A percentile compares a stretch with the other conserved stretches of the same genome.
phyloP scores from a whole-genome alignment of 2,888 invertebrate species.

The Pyrgus malvae region DNA sequence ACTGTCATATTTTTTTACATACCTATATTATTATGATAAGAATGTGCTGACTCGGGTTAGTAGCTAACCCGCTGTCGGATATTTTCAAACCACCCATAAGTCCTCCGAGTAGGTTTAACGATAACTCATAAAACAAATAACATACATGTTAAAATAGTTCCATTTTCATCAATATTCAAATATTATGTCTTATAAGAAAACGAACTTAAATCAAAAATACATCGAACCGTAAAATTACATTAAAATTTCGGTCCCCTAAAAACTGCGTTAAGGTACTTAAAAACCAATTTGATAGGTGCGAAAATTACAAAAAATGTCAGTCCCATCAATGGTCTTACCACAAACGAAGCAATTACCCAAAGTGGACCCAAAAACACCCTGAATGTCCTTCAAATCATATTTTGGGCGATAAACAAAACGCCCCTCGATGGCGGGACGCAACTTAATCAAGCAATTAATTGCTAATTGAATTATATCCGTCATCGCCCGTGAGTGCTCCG shows the following conservation, averaged over 20 bases:
- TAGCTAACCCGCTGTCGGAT: too few relatives aligned
- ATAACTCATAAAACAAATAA: too few relatives aligned
- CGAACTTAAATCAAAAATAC: not conserved
- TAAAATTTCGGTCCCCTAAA: not conserved
- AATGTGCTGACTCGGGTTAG: too few relatives aligned
- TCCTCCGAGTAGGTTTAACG: too few relatives aligned
- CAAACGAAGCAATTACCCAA: constrained; percentile 23
- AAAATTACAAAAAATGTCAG: constrained; percentile 8
- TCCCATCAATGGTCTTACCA: constrained; percentile 1
- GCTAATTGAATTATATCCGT: constrained; percentile 77
- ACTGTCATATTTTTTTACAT: too few relatives aligned
- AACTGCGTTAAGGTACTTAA: not conserved
- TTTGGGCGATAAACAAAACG: constrained; percentile 68
- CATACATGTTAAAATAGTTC: too few relatives aligned
- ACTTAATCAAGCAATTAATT: constrained; percentile 79
- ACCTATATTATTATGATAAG: too few relatives aligned
- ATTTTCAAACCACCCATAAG: too few relatives aligned
- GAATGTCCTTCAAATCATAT: constrained; percentile 57
- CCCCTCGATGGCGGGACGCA: constrained; percentile 55
- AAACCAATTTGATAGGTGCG: constrained; percentile 7
- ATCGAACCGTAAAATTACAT: not conserved
- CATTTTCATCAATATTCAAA: too few relatives aligned
- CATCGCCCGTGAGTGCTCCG: constrained; percentile 50
- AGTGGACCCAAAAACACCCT: constrained; percentile 21
- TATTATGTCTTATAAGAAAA: too few relatives aligned